Base-by-base conservation (phyloP, 2,797 vertebrate genomes). In the Xenops minutus region DNA sequence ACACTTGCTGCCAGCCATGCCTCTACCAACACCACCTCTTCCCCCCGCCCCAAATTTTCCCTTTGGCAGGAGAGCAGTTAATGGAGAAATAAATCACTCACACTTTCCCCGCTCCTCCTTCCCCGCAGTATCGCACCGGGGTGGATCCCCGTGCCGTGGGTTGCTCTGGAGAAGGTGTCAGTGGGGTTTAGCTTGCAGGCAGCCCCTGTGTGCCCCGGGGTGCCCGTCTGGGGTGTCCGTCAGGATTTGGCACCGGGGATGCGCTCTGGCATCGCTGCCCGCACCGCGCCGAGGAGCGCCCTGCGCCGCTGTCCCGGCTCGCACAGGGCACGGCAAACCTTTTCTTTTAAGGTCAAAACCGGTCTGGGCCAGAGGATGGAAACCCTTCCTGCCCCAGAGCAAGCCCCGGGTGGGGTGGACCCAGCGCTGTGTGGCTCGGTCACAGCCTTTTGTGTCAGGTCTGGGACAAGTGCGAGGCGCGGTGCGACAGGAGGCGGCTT, bases 131-230 rank as follows among this genome's bases (percentile, higher is more conserved):
- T 4, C 1, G 37, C 46, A 2, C 41, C 58, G 48, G 76, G 41
- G 46, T 8, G 3, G 61, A 9, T 1, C 2, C 17, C 2, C 0
- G 75, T 0, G 52, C 74, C 1, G 29, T 0, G 23, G 63, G 23
- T 3, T 5, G 32, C 51, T 12, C 29, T 10, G 36, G 32, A 32
- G 29, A 18, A 61, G 49, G 43, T 1, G 54, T 16, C n/a, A 0
- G 58, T 8, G 1, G 18, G 64, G 7, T 55, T 91, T 82, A 88
- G 82, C 85, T 93, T n/a, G 10, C 21, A 4, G 77, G 2, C 41
- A 15, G 88, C 19, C 37, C n/a, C 41, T 21, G 21, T 16, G 2
- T 79, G 48, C 55, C 49, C 71, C 5, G 12, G 37, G 24, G 49
- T 14, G n/a, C n/a, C n/a, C n/a, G n/a, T 7, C 27, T 43, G n/a